Percentiles rank a stretch among this genome's conserved stretches.
phyloP scores from a whole-genome alignment of 2,888 invertebrate genomes.

The Xanthia togata region DNA sequence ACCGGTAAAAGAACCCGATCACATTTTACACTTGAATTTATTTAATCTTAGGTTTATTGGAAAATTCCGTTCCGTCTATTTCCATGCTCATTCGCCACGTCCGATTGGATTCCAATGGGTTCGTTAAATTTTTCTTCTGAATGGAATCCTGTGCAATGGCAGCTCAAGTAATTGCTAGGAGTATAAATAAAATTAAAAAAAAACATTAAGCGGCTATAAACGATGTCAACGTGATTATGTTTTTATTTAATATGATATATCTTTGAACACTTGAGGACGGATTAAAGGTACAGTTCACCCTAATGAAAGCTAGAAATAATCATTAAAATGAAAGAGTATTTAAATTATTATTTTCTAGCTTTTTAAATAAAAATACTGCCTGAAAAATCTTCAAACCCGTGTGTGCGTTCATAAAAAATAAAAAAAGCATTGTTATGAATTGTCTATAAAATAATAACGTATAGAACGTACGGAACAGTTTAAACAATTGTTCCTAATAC shows the following conservation, averaged over 20 bases:
- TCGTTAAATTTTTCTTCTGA: conserved; percentile 68
- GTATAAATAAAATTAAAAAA: conserved; percentile 32
- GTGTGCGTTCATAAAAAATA: too few species aligned
- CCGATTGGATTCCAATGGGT: conserved; percentile 63
- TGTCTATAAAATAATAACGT: too few species aligned
- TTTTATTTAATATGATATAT: neutral
- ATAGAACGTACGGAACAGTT: too few species aligned
- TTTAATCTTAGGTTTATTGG: conserved; percentile 71
- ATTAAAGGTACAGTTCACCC: neutral
- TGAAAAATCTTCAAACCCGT: too few species aligned
- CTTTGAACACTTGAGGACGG: neutral
- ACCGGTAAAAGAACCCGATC: conserved; percentile 8
- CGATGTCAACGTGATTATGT: neutral
- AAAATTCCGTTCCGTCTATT: conserved; percentile 65
- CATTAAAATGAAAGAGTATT: too few species aligned
- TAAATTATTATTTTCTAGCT: too few species aligned
- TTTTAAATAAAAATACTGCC: too few species aligned
- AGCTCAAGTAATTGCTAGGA: conserved; percentile 43
- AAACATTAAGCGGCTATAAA: neutral
- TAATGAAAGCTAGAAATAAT: neutral
- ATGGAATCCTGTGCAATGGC: conserved; percentile 54
- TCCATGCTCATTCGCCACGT: conserved; percentile 57
- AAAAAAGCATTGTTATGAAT: too few species aligned
- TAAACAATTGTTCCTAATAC: neutral
- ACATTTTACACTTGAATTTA: conserved; percentile 67